Percentiles rank a stretch among this genome's conserved stretches.
phyloP scores from a whole-genome alignment of 2,113 vertebrate genomes.

The Takifugu bimaculatus region DNA sequence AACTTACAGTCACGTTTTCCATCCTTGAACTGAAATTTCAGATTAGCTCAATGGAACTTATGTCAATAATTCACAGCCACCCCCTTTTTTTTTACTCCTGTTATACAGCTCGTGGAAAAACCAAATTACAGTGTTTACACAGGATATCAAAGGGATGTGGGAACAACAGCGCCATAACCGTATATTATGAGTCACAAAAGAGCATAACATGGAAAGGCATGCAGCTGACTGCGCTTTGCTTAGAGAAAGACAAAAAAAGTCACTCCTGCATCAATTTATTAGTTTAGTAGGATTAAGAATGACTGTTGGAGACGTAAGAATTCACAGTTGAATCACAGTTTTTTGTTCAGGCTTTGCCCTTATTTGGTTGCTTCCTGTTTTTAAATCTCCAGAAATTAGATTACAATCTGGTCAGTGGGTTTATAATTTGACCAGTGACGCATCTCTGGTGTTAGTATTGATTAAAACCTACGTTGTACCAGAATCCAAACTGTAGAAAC shows the following conservation, averaged over 20 bases:
- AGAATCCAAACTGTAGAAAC: too few species aligned
- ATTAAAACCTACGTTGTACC: too few species aligned
- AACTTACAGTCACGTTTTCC: slow-evolving; percentile 23
- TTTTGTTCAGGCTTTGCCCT: too few species aligned
- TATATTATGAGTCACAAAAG: slow-evolving; percentile 55
- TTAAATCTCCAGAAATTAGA: too few species aligned
- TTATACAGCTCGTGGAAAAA: slow-evolving; percentile 50
- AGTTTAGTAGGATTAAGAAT: background rate
- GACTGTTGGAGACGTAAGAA: background rate
- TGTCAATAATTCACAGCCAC: slow-evolving; percentile 47
- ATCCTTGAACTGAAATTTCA: slow-evolving; percentile 19
- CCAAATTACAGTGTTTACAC: slow-evolving; percentile 62
- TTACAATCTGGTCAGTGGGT: too few species aligned
- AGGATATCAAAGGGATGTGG: slow-evolving; percentile 51
- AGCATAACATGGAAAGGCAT: slow-evolving; percentile 40
- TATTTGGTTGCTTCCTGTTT: too few species aligned
- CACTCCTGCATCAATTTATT: background rate
- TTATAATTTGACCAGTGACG: too few species aligned
- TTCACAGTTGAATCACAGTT: too few species aligned
- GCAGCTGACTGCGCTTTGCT: slow-evolving; percentile 10
- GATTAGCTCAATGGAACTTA: slow-evolving; percentile 17
- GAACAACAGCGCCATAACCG: slow-evolving; percentile 54
- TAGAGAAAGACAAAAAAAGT: slow-evolving; percentile 8
- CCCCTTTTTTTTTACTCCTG: slow-evolving; percentile 19
- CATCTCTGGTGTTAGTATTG: too few species aligned